These are phyloP conservation scores for Xyliphius kryptos DNA, from an alignment of 2,113 vertebrate genomes.

Conservation along the genomic window DNA sequence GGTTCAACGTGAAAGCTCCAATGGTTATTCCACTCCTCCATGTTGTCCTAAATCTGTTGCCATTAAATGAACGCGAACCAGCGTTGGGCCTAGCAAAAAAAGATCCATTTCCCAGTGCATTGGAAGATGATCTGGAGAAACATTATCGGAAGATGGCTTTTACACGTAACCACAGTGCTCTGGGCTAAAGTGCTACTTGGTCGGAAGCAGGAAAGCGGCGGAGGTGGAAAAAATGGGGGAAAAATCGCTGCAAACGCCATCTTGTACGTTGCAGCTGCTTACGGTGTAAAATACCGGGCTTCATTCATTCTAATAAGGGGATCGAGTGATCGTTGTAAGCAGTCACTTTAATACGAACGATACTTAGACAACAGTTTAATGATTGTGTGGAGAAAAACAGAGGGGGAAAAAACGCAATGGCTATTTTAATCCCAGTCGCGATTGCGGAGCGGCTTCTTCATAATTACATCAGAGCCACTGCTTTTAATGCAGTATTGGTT, in stretches of 20 bases:
- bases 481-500: too few relatives aligned
- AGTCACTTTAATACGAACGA: conserved; percentile 24
- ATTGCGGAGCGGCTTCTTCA: too few relatives aligned
- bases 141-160: conserved; percentile 13
- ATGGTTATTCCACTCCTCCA: conserved; percentile 37
- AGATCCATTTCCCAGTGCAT: not conserved
- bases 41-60: conserved; percentile 47
- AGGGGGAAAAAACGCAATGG: too few relatives aligned
- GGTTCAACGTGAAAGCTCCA: too few relatives aligned
- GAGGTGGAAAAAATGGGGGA: conserved; percentile 36
- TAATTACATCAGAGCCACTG: too few relatives aligned
- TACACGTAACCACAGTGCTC: conserved; percentile 40
- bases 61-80: too few relatives aligned
- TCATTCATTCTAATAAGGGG: conserved; percentile 61
- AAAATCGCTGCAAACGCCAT: conserved; percentile 72
- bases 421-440: too few relatives aligned
- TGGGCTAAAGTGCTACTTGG: conserved; percentile 52
- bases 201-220: conserved; percentile 49
- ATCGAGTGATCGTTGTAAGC: conserved; percentile 53
- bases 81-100: not conserved
- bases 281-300: conserved; percentile 66
- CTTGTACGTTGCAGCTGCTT: conserved; percentile 75
- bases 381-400: too few relatives aligned
- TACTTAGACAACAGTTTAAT: too few relatives aligned
- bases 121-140: not conserved